Conservation (phyloP, 2,797 vertebrate species). For the Acanthornis magna region DNA sequence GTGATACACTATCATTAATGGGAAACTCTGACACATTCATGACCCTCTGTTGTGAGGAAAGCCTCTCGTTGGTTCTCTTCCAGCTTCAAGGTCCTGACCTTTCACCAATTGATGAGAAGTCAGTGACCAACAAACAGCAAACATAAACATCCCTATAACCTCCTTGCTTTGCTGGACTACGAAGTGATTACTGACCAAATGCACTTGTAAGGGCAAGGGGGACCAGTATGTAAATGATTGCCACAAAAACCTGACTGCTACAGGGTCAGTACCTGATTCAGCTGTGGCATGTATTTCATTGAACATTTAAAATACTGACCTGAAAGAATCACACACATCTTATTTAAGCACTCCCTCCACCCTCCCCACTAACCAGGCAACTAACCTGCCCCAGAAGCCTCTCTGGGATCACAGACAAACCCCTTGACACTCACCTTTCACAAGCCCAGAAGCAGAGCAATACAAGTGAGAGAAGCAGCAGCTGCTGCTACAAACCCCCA, state of each 20-base stretch:
- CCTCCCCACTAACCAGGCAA: background rate
- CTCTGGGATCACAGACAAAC: background rate
- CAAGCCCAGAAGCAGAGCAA: background rate
- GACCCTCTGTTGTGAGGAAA: background rate
- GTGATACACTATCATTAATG: fast-evolving
- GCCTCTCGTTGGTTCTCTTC: background rate
- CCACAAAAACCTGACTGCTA: background rate
- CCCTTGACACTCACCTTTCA: background rate
- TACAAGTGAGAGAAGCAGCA: background rate
- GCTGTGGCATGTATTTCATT: background rate
- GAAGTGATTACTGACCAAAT: background rate
- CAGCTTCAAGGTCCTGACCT: background rate
- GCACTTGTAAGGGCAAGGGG: background rate
- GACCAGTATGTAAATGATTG: background rate
- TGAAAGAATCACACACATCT: background rate
- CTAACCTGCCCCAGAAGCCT: background rate
- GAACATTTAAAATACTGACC: background rate
- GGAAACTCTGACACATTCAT: background rate
- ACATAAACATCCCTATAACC: background rate
- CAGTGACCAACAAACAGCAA: background rate
- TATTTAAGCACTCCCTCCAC: background rate
- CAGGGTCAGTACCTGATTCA: background rate
- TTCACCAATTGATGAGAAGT: background rate
- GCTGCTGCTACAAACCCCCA: background rate
- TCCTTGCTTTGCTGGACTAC: background rate